Conservation (phyloP, 2,113 vertebrate genomes). For the Symphodus melops region DNA sequence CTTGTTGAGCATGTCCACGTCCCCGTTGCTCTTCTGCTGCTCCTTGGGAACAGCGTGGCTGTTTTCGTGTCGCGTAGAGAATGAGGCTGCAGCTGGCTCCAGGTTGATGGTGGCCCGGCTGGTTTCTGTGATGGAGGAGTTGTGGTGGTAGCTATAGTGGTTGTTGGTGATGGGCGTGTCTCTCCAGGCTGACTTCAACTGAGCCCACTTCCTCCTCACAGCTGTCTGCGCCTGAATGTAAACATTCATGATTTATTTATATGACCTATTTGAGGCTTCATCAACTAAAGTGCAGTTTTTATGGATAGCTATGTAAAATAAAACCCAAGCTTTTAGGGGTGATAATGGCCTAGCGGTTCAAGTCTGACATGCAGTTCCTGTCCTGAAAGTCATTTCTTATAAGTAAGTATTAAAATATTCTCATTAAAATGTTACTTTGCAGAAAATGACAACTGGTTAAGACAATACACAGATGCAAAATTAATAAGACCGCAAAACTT, state of each 20-base stretch:
- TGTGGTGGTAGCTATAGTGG: slow-evolving; percentile 79
- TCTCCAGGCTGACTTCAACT: slow-evolving; percentile 68
- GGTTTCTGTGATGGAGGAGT: slow-evolving; percentile 77
- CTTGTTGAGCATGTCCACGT: slow-evolving; percentile 40
- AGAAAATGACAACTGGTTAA: too few relatives aligned
- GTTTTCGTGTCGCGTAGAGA: neutral
- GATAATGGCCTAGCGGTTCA: too few relatives aligned
- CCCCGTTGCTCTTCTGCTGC: slow-evolving; percentile 60
- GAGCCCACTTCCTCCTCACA: slow-evolving; percentile 77
- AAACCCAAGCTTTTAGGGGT: too few relatives aligned
- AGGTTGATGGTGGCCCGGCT: slow-evolving; percentile 70
- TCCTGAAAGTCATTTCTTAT: too few relatives aligned
- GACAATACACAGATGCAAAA: too few relatives aligned
- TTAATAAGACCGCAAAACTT: too few relatives aligned
- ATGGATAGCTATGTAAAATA: too few relatives aligned
- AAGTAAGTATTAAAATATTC: too few relatives aligned
- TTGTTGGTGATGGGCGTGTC: slow-evolving; percentile 50
- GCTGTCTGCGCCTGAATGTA: slow-evolving; percentile 79
- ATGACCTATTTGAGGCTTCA: too few relatives aligned
- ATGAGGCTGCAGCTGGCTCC: neutral
- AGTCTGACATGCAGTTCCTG: too few relatives aligned
- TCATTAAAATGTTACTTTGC: too few relatives aligned
- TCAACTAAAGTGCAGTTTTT: too few relatives aligned
- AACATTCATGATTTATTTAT: neutral
- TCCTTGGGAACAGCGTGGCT: neutral